phyloP scores from a whole-genome alignment of 2,113 vertebrate genomes.

The Dolichotis patagonum region DNA sequence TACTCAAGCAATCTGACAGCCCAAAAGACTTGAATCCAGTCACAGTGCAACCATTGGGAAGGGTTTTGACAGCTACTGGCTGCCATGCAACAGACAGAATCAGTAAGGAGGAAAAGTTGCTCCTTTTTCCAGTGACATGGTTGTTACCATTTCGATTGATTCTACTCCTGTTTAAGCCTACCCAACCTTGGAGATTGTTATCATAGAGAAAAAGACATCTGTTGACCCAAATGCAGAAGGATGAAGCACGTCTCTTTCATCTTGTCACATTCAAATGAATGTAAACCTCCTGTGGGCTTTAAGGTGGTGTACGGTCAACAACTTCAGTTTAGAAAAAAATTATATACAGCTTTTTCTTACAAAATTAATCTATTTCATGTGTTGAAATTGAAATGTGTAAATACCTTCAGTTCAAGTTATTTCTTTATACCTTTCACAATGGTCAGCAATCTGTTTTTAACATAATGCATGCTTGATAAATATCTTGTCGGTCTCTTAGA shows the following conservation, averaged over 20 bases:
- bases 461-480: background rate
- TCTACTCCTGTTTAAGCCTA: background rate
- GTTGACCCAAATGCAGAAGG: background rate
- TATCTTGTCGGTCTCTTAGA: background rate
- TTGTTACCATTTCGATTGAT: background rate
- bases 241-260: background rate
- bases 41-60: fast-evolving
- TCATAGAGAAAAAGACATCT: background rate
- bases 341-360: background rate
- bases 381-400: background rate
- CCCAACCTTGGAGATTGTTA: background rate
- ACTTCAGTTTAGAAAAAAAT: background rate
- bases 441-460: background rate
- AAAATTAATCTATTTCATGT: background rate
- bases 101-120: background rate
- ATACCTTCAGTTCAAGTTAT: background rate
- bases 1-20: background rate
- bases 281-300: background rate
- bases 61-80: background rate
- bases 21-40: background rate
- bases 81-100: background rate
- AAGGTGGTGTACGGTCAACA: background rate
- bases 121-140: background rate
- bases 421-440: background rate
- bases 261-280: background rate